Conservation (phyloP, 2,797 vertebrate genomes). For the Sternotherus odoratus region DNA sequence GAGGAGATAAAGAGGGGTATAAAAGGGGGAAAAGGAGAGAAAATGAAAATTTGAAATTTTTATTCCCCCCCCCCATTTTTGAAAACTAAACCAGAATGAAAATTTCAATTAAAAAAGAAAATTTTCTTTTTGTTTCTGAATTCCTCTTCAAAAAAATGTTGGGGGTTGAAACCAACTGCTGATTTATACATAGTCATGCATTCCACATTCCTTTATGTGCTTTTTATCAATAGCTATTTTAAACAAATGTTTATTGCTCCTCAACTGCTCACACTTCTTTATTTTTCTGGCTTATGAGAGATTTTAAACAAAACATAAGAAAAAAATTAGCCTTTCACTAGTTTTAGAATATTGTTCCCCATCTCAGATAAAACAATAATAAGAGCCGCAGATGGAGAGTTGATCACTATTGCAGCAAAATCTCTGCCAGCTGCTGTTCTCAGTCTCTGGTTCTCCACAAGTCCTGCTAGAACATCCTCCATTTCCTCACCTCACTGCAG, state of each 20-base stretch:
- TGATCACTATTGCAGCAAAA: accelerated
- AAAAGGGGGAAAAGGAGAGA: not conserved
- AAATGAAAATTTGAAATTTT: not conserved
- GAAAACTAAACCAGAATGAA: not conserved
- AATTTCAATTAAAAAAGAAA: not conserved
- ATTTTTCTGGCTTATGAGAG: not conserved
- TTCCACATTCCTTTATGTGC: not conserved
- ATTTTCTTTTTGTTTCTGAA: not conserved
- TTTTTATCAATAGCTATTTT: not conserved
- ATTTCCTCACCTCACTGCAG: not conserved
- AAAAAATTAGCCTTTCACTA: not conserved
- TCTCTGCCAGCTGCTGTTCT: not conserved
- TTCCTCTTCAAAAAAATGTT: not conserved
- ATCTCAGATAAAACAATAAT: not conserved
- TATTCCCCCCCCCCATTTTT: not conserved
- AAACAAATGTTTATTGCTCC: not conserved
- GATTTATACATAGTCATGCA: not conserved
- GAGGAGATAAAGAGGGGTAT: not conserved
- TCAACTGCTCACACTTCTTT: not conserved
- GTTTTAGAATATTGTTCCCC: not conserved
- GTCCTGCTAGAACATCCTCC: too few species aligned
- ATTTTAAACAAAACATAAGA: not conserved
- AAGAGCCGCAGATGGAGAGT: accelerated
- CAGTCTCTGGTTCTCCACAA: not conserved
- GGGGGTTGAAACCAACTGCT: not conserved